A percentile compares a stretch with the other conserved stretches of the same genome.
These are phyloP conservation scores for Paguma larvata DNA, from an alignment of 2,797 vertebrate species.

Conservation along the genomic window DNA sequence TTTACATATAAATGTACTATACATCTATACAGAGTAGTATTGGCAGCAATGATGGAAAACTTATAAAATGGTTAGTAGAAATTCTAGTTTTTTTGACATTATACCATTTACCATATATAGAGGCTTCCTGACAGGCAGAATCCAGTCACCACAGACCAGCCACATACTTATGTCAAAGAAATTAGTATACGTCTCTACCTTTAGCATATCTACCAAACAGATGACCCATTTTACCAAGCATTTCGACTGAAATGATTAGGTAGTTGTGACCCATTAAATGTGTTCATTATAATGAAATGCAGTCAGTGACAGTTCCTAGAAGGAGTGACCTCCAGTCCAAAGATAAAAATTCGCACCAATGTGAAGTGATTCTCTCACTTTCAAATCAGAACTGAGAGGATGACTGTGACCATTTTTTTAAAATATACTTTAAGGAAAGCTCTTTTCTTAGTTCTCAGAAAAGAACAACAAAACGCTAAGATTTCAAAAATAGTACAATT, in stretches of 20 bases:
- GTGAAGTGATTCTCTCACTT: constrained; percentile 2
- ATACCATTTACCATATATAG: not conserved
- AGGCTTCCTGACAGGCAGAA: constrained; percentile 16
- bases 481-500: not conserved
- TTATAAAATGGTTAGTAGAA: not conserved
- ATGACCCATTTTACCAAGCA: not conserved
- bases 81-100: not conserved
- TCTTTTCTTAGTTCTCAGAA: not conserved
- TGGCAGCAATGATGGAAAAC: not conserved
- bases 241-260: constrained; percentile 33
- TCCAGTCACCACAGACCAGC: not conserved
- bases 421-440: not conserved
- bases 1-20: not conserved
- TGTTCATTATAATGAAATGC: not conserved
- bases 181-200: not conserved
- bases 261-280: not conserved
- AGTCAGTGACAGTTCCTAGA: not conserved
- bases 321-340: constrained; percentile 12
- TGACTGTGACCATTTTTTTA: not conserved
- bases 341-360: not conserved
- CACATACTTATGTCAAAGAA: constrained; percentile 3
- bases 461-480: not conserved
- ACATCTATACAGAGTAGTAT: not conserved
- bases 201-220: constrained; percentile 7
- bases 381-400: constrained; percentile 21